Base-by-base conservation (phyloP, 2,888 invertebrate species). In the Patella ulyssiponensis region DNA sequence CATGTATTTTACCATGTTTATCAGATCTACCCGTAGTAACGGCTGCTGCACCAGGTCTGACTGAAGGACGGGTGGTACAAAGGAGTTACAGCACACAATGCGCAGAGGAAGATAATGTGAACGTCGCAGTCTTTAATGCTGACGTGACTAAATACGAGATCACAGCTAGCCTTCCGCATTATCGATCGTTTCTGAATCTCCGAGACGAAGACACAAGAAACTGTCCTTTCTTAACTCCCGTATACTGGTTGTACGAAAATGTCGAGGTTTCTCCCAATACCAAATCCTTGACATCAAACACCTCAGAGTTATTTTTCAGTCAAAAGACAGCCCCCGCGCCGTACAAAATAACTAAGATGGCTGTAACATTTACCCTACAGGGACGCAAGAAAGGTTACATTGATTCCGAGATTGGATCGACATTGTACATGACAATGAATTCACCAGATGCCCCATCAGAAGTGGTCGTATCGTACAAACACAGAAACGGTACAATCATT, bases 71-170 rank as follows among this genome's bases (percentile, higher is more conserved):
- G 1, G 76, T 81, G 12, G 51, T 74, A 44, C 86, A 87, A 71
- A 80, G 81, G 20, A 86, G 86, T 11, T 85, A 84, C 77, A 81
- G 82, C n/a, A 87, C 87, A 0, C 71, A 78, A n/a, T 87, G 87
- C 71, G 84, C 86, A 15, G 87, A 87, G 71, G 84, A 85, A 12
- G 86, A 87, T 74, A 87, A 87, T 73, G 80, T 87, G 12, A 23
- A 86, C 71, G 80, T 87, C 11, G 85, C 87, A 1, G 74, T 87
- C 15, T 86, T 83, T 71, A 82, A 83, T 64, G 77, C 75, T 0
- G 75, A 73, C n/a, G 74, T 81, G 9, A 71, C 70, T 17, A 82
- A 81, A 64, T 85, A 82, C 73, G 77, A 78, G 9, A 76, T 87
- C 7, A 83, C 83, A 17, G 87, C 87, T 11, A 81, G 79, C 54